phyloP scores from a whole-genome alignment of 2,888 invertebrate species.

The Euzetes globulus region DNA sequence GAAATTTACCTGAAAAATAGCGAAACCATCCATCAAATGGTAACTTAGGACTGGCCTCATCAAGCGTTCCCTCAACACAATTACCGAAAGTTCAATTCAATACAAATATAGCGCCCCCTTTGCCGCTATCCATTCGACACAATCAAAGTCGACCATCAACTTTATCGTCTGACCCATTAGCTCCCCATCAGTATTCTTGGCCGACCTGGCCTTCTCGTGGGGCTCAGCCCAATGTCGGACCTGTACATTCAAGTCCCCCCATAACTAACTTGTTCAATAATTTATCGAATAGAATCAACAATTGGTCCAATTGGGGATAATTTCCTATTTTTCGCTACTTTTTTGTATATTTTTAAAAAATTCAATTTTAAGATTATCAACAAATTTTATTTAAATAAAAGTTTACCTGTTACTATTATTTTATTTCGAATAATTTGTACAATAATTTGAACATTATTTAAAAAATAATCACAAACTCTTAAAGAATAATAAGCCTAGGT shows the following conservation, averaged over 20 bases:
- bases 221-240: neutral
- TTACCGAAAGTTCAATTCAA: neutral
- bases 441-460: no score
- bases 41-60: neutral
- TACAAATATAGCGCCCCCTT: neutral
- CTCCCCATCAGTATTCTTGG: constrained; percentile 12
- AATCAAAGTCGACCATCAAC: neutral
- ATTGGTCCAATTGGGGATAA: constrained; percentile 20
- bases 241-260: neutral
- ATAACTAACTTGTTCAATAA: neutral
- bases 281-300: neutral
- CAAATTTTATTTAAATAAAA: no score
- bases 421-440: no score
- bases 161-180: neutral
- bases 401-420: no score
- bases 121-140: neutral
- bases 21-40: neutral
- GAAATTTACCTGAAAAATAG: neutral
- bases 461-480: no score
- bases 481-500: no score
- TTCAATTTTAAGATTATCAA: no score
- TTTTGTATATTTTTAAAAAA: neutral
- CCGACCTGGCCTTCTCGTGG: neutral
- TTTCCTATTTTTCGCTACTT: neutral
- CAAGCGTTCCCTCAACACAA: neutral